phyloP scores from a whole-genome alignment of 2,797 vertebrate species.

The Catostomus latipinnis region DNA sequence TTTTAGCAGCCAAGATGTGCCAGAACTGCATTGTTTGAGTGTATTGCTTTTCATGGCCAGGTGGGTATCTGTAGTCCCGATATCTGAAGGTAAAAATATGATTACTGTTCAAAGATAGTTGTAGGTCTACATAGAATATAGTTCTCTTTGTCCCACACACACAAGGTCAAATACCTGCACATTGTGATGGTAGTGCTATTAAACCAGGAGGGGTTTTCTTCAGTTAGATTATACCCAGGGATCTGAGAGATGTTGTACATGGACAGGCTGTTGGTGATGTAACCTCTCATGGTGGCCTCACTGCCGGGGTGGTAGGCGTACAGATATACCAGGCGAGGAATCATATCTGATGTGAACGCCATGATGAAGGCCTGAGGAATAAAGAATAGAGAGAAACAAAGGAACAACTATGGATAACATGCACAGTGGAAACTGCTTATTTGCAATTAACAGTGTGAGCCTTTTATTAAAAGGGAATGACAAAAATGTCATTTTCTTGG shows the following conservation, averaged over 20 bases:
- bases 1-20: conserved; percentile 84
- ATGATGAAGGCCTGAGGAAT: conserved; percentile 90
- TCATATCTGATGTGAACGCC: conserved; percentile 97
- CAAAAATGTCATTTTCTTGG: background rate
- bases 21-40: conserved; percentile 81
- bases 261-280: conserved; percentile 91
- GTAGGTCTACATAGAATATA: background rate
- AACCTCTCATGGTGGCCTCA: conserved; percentile 80
- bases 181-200: conserved; percentile 65
- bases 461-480: conserved; percentile 1
- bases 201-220: conserved; percentile 68
- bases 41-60: conserved; percentile 73
- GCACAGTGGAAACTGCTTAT: background rate
- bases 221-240: conserved; percentile 67
- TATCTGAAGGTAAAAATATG: conserved; percentile 67
- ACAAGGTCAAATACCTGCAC: conserved; percentile 83
- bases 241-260: conserved; percentile 85
- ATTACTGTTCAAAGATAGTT: too few relatives aligned
- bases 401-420: background rate
- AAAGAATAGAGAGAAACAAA: conserved; percentile 6
- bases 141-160: background rate
- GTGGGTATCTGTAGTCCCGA: conserved; percentile 82
- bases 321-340: conserved; percentile 91
- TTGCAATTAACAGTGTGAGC: too few relatives aligned
- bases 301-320: conserved; percentile 77